Evolutionary conservation across 2,797 vertebrate genomes (phyloP).

Genomic region (Microhierax caerulescens): DNA sequence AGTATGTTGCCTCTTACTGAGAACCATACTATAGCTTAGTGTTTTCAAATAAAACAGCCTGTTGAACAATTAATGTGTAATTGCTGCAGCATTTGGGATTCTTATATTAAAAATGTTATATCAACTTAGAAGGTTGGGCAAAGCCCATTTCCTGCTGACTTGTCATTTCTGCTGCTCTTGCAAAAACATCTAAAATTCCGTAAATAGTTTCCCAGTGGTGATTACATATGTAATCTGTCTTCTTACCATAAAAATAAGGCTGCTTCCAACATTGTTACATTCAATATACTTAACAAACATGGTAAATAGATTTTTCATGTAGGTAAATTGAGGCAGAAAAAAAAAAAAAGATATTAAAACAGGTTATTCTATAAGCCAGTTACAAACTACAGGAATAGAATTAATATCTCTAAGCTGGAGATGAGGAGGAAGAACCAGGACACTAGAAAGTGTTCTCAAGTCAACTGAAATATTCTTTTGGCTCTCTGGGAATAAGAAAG

Average conservation of each 20-base stretch:
- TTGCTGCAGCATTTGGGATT: not conserved
- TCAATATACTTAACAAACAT: not conserved
- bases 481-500: not conserved
- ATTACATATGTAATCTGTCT: not conserved
- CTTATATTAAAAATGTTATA: not conserved
- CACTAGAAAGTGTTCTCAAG: not conserved
- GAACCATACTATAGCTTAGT: fast-evolving
- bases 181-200: not conserved
- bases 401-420: not conserved
- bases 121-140: not conserved
- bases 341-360: not conserved
- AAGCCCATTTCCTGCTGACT: not conserved
- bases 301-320: not conserved
- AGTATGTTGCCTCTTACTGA: not conserved
- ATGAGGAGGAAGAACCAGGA: not conserved
- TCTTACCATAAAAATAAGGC: not conserved
- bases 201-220: not conserved
- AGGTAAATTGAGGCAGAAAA: not conserved
- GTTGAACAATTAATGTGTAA: not conserved
- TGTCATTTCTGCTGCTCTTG: not conserved
- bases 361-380: not conserved
- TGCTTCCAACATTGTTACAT: not conserved
- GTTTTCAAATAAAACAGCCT: not conserved
- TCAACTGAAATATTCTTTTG: not conserved
- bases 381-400: not conserved